These are phyloP conservation scores for Thumatha senex DNA, from an alignment of 2,888 invertebrate genomes.

Conservation along the genomic window DNA sequence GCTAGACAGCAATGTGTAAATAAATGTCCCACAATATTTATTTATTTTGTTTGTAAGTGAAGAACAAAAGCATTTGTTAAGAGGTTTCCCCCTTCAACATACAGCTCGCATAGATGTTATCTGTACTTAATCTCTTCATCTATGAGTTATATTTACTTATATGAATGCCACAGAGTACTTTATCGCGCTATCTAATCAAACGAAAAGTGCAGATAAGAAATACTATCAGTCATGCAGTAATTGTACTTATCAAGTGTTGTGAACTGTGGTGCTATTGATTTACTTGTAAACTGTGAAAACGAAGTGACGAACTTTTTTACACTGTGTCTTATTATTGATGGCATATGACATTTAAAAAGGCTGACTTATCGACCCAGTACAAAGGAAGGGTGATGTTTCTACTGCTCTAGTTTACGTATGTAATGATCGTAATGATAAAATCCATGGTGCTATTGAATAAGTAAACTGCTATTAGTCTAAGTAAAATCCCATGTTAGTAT, in stretches of 20 bases:
- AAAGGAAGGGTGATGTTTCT: not conserved
- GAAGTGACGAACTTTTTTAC: not conserved
- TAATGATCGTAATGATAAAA: not conserved
- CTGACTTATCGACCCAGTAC: not conserved
- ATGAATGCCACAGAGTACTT: conserved; percentile 1
- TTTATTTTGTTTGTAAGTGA: no score
- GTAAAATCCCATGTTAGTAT: no score
- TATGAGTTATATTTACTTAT: conserved; percentile 1
- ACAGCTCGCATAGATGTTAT: not conserved
- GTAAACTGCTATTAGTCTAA: not conserved
- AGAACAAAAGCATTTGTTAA: no score
- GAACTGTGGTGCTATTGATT: conserved; percentile 2
- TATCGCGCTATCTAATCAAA: conserved; percentile 14
- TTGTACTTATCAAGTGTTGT: conserved; percentile 9
- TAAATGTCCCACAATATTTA: no score
- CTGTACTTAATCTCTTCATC: conserved; percentile 10
- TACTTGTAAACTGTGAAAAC: not conserved
- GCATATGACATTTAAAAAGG: not conserved
- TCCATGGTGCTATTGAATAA: not conserved
- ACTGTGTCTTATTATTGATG: not conserved
- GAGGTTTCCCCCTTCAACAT: no score
- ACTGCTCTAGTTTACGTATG: not conserved
- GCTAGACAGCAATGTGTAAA: no score
- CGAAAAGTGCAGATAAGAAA: conserved; percentile 11
- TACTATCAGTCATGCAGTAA: conserved; percentile 9